These are phyloP conservation scores for Parnassius orleans DNA, from an alignment of 2,888 invertebrate species.

Conservation along the genomic window DNA sequence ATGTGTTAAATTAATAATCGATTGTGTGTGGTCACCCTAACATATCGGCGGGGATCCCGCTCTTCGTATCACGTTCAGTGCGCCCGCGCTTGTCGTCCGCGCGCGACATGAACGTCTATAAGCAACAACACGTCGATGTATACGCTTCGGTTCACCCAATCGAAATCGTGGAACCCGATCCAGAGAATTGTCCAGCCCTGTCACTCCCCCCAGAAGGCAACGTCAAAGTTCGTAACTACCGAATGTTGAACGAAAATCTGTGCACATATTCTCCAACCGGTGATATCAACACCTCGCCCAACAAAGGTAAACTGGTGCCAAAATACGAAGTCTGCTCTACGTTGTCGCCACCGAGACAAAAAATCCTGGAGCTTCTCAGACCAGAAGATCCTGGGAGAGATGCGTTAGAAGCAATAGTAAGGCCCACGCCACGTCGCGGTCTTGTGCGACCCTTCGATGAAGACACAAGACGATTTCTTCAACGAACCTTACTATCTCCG, in stretches of 20 bases:
- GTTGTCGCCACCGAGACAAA: conserved; percentile 62
- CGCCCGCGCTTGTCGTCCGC: conserved; percentile 48
- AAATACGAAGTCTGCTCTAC: conserved; percentile 59
- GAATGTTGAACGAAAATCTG: conserved; percentile 58
- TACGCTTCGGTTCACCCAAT: conserved; percentile 45
- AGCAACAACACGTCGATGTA: conserved; percentile 34
- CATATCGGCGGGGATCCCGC: conserved; percentile 32
- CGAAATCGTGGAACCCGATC: conserved; percentile 57
- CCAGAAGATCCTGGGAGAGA: conserved; percentile 67
- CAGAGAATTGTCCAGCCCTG: conserved; percentile 49
- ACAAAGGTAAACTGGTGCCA: conserved; percentile 61
- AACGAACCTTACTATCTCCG: conserved; percentile 60
- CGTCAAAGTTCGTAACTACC: conserved; percentile 63
- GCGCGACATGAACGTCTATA: conserved; percentile 54
- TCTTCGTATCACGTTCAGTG: conserved; percentile 43
- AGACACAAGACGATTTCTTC: conserved; percentile 66
- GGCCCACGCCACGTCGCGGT: conserved; percentile 63
- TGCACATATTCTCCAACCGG: conserved; percentile 66
- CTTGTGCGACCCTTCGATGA: conserved; percentile 64
- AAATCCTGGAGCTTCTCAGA: conserved; percentile 64
- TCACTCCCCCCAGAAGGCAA: conserved; percentile 62
- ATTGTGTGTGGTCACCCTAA: conserved; percentile 20
- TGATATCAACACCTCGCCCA: conserved; percentile 59
- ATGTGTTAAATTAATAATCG: background rate
- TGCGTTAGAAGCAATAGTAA: conserved; percentile 67